Percentiles rank a stretch among this genome's conserved stretches.
phyloP scores from a whole-genome alignment of 2,797 vertebrate species.

The Tragelaphus eurycerus region DNA sequence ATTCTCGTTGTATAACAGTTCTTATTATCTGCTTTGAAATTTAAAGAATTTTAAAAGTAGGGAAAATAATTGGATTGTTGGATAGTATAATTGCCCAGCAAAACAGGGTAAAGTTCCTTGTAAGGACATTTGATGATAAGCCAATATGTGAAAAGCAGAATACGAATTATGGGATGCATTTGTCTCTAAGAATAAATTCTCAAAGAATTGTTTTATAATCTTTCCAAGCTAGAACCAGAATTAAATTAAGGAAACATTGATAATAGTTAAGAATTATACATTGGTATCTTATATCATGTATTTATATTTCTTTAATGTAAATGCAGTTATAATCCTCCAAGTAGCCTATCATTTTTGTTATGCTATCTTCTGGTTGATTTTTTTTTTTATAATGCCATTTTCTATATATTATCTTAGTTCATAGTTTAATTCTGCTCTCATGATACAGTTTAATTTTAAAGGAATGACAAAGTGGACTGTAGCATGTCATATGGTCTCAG shows the following conservation, averaged over 20 bases:
- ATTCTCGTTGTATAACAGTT: not conserved
- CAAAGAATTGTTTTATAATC: not conserved
- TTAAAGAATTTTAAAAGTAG: not conserved
- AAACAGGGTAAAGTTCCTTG: not conserved
- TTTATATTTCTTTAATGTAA: not conserved
- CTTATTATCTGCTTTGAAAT: too few species aligned
- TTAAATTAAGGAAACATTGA: not conserved
- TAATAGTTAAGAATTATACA: not conserved
- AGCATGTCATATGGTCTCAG: not conserved
- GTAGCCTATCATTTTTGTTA: not conserved
- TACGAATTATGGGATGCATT: not conserved
- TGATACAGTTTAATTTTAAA: slow-evolving; percentile 1
- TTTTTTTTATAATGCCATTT: not conserved
- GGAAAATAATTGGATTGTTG: not conserved
- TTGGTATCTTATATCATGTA: not conserved
- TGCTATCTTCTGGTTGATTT: not conserved
- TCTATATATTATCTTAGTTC: not conserved
- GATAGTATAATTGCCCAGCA: not conserved
- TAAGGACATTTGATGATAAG: not conserved
- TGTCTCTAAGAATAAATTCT: not conserved
- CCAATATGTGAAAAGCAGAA: not conserved
- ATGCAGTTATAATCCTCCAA: not conserved
- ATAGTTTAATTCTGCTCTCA: not conserved
- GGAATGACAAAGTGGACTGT: not conserved
- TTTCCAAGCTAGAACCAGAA: not conserved